Evolutionary conservation across 2,113 vertebrate species (phyloP).

Genomic region (Prolemur simus): DNA sequence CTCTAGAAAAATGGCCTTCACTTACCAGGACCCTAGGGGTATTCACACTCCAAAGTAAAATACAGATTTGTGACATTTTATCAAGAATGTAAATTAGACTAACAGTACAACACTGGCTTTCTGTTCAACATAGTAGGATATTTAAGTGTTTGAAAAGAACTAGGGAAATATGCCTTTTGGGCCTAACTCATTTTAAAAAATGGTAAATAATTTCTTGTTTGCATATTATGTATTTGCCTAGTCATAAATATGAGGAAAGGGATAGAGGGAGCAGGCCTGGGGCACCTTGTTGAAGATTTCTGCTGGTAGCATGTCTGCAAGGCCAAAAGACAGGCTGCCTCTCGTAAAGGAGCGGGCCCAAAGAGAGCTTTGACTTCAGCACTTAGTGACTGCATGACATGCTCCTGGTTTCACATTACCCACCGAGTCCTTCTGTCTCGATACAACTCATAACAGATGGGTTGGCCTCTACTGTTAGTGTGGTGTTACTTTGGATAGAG

Average conservation of each 20-base stretch:
- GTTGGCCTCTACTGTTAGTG: neutral
- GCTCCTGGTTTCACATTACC: neutral
- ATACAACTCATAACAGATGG: neutral
- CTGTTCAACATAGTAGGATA: neutral
- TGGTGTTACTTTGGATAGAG: neutral
- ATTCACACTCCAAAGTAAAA: neutral
- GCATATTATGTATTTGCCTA: neutral
- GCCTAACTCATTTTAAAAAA: neutral
- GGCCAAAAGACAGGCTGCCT: neutral
- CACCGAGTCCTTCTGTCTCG: neutral
- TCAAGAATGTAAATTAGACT: conserved; percentile 23
- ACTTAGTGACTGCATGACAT: neutral
- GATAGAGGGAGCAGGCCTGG: neutral
- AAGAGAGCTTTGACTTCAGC: neutral
- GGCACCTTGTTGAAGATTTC: neutral
- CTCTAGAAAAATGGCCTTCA: neutral
- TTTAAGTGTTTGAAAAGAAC: neutral
- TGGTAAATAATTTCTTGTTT: neutral
- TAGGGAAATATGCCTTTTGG: neutral
- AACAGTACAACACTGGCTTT: neutral
- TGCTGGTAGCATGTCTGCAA: neutral
- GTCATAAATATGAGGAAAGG: neutral
- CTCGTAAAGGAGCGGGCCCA: neutral
- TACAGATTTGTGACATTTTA: neutral
- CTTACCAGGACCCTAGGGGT: neutral